A percentile compares a stretch with the other conserved stretches of the same genome.
Evolutionary conservation across 2,113 vertebrate genomes (phyloP).

Genomic region (Archilochus colubris): DNA sequence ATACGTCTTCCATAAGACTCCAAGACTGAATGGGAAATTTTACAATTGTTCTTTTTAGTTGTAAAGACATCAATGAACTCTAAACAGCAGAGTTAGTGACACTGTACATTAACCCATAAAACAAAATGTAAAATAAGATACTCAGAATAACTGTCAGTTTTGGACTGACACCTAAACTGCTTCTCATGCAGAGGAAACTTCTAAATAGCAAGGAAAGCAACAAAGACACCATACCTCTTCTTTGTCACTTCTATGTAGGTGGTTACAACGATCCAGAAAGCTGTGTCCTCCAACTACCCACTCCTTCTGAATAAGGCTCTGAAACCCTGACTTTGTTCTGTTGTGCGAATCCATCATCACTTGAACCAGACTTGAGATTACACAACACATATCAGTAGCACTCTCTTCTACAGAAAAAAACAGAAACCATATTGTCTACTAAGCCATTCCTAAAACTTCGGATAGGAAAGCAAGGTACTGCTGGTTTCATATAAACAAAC

Average conservation of each 20-base stretch:
- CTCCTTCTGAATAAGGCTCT: constrained; percentile 89
- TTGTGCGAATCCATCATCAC: constrained; percentile 89
- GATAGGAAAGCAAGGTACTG: background rate
- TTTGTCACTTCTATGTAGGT: constrained; percentile 84
- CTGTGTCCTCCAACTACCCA: constrained; percentile 85
- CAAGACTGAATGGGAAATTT: background rate
- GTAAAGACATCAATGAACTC: background rate
- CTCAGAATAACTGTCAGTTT: background rate
- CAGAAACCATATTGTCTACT: background rate
- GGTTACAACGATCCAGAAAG: constrained; percentile 89
- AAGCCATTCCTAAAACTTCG: background rate
- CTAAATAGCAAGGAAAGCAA: background rate
- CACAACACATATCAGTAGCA: constrained; percentile 86
- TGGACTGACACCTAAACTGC: background rate
- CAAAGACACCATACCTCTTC: constrained; percentile 75
- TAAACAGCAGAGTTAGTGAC: background rate
- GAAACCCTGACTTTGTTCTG: constrained; percentile 85
- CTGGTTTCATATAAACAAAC: background rate
- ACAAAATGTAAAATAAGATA: background rate
- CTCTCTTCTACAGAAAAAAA: constrained; percentile 78
- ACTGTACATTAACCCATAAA: background rate
- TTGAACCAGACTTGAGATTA: constrained; percentile 87
- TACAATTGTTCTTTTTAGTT: background rate
- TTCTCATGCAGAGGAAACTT: background rate
- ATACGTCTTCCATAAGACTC: background rate